Evolutionary conservation across 1,140 invertebrate species (phyloP).

Genomic region (Chlorops oryzae): DNA sequence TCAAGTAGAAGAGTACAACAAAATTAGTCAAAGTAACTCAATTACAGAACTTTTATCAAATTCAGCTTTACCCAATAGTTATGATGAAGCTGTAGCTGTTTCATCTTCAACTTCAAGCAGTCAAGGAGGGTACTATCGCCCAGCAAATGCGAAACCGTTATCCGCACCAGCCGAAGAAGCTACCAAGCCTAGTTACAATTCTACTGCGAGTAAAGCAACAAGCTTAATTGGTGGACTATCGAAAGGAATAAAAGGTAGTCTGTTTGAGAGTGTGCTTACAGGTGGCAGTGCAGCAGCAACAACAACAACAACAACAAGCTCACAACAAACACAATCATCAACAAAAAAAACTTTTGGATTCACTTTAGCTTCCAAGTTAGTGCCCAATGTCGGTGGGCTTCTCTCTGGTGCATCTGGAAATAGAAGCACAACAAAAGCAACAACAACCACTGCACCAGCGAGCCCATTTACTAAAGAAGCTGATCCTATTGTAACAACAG

Average conservation of each 20-base stretch:
- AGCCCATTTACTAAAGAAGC: too few relatives aligned
- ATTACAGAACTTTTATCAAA: too few relatives aligned
- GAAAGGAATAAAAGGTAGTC: constrained; percentile 36
- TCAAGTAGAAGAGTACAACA: too few relatives aligned
- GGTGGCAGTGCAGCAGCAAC: constrained; percentile 21
- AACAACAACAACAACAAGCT: constrained; percentile 2
- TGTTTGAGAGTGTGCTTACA: constrained; percentile 35
- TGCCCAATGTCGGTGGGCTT: constrained; percentile 32
- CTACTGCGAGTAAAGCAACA: constrained; percentile 17
- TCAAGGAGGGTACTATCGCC: constrained; percentile 23
- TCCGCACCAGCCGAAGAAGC: too few relatives aligned
- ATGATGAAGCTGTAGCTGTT: too few relatives aligned
- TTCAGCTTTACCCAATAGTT: too few relatives aligned
- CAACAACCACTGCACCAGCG: constrained; percentile 3
- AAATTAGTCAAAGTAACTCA: too few relatives aligned
- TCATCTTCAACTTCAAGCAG: neutral
- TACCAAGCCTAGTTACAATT: too few relatives aligned
- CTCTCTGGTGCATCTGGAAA: constrained; percentile 17
- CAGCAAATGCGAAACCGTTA: too few relatives aligned
- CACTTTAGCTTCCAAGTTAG: constrained; percentile 35
- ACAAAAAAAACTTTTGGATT: constrained; percentile 34
- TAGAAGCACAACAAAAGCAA: constrained; percentile 5
- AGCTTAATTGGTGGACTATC: constrained; percentile 36
- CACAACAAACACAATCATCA: constrained; percentile 8
- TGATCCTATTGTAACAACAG: too few relatives aligned